Evolutionary conservation across 1,140 invertebrate genomes (phyloP).

Genomic region (Reticulitermes speratus): DNA sequence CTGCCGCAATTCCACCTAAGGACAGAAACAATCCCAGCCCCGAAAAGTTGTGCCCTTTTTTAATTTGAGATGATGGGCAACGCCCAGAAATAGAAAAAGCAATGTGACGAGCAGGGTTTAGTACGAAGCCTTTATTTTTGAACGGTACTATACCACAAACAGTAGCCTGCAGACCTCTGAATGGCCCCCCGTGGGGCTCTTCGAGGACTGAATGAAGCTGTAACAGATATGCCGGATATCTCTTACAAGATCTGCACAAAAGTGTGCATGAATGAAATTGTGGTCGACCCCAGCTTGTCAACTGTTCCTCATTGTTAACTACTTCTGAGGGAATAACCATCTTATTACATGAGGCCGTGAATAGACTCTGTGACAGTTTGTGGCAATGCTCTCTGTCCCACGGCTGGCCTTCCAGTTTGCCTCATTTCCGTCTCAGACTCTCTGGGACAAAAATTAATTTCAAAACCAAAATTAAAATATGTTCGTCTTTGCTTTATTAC

Average conservation of each 20-base stretch:
- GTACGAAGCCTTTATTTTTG: neutral
- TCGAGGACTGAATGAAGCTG: neutral
- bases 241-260: conserved; percentile 1
- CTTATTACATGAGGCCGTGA: neutral
- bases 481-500: too few relatives aligned
- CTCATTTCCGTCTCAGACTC: too few relatives aligned
- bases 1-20: too few relatives aligned
- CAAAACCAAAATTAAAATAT: too few relatives aligned
- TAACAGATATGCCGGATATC: conserved; percentile 6
- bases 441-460: too few relatives aligned
- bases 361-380: neutral
- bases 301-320: neutral
- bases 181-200: neutral
- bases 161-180: neutral
- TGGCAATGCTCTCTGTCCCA: too few relatives aligned
- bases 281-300: neutral
- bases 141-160: neutral
- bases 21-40: too few relatives aligned
- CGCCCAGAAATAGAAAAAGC: too few relatives aligned
- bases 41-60: too few relatives aligned
- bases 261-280: neutral
- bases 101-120: too few relatives aligned
- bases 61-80: too few relatives aligned
- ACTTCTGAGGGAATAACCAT: neutral
- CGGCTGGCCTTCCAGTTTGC: too few relatives aligned